Conservation (phyloP, 2,888 invertebrate species). For the Quadroppia sp. region DNA sequence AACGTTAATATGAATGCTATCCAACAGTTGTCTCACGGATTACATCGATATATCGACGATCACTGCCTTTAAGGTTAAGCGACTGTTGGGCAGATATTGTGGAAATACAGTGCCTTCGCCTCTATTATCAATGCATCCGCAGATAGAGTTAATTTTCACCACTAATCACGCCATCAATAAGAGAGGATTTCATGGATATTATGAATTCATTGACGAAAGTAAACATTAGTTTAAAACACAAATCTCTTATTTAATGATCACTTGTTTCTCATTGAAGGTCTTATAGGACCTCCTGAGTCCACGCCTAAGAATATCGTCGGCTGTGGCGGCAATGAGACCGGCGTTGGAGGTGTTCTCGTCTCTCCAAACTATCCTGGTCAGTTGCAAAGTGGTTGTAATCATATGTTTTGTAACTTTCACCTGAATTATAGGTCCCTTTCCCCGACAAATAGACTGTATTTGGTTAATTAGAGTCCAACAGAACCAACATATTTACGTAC, state of each 20-base stretch:
- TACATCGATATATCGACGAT: slow-evolving; percentile 52
- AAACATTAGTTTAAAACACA: slow-evolving; percentile 38
- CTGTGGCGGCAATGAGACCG: slow-evolving; percentile 51
- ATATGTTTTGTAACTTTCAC: background rate
- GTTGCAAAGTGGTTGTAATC: background rate
- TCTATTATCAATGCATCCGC: slow-evolving; percentile 51
- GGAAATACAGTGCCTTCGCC: slow-evolving; percentile 50
- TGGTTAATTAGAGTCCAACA: slow-evolving; percentile 55
- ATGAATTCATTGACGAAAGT: slow-evolving; percentile 52
- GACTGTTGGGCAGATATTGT: slow-evolving; percentile 51
- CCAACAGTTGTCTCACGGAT: slow-evolving; percentile 51
- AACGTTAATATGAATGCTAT: background rate
- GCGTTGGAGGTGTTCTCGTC: slow-evolving; percentile 52
- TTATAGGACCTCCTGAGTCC: slow-evolving; percentile 49
- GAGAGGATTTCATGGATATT: slow-evolving; percentile 51
- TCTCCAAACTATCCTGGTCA: slow-evolving; percentile 54
- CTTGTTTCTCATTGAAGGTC: slow-evolving; percentile 42
- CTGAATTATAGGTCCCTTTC: slow-evolving; percentile 49
- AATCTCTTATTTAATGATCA: slow-evolving; percentile 23
- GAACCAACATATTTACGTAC: slow-evolving; percentile 53
- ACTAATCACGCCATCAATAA: slow-evolving; percentile 51
- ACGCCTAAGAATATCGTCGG: slow-evolving; percentile 44
- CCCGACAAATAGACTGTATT: slow-evolving; percentile 53
- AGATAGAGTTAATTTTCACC: slow-evolving; percentile 51
- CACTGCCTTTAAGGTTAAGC: slow-evolving; percentile 49